Base-by-base conservation (phyloP, 1,140 invertebrate genomes). In the Fopius arisanus region DNA sequence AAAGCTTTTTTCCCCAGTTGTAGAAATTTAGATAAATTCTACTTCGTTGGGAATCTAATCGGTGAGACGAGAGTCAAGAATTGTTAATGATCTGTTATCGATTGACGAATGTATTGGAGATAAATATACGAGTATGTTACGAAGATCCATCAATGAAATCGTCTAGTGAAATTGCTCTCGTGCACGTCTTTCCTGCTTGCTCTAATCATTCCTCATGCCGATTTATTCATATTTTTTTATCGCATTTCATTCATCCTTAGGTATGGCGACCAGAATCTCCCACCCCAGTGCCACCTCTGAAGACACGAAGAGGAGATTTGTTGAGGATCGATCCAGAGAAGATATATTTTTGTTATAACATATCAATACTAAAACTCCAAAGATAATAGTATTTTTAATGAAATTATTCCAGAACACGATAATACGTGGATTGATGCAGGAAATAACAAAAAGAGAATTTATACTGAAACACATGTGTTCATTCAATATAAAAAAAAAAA, bases 221-320 rank as follows among this genome's bases (percentile, higher is more conserved):
- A 37, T 65, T 51, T 51, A 51, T 16, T 26, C 67, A 70, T 62
- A 10, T 54, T 54, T 70, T 70, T 48, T 40, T 62, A 23, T 70
- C 29, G 37, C 19, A 28, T 51, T 72, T 74, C 62, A 75, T 84
- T 81, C 78, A 66, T 74, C 80, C 85, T 80, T 80, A 87, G 86
- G 85, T 65, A 82, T 62, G 78, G 80, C 73, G 76, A 77, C 28
- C 67, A 67, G 68, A 77, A 77, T 48, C 14, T 71, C 16, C 80
- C 83, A 37, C 80, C 83, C 51, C 84, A 72, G 66, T 83, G 81
- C 66, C 84, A 78, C 31, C 83, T 87, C n/a, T 87, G 79, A 87
- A 40, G 63, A 65, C 70, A 19, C 66, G 43, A 67, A 19, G 67
- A 48, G 69, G 75, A 66, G 62, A 79, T 21, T 16, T 54, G 23